Conservation (phyloP, 2,113 vertebrate genomes). For the Ariopsis seemanni region DNA sequence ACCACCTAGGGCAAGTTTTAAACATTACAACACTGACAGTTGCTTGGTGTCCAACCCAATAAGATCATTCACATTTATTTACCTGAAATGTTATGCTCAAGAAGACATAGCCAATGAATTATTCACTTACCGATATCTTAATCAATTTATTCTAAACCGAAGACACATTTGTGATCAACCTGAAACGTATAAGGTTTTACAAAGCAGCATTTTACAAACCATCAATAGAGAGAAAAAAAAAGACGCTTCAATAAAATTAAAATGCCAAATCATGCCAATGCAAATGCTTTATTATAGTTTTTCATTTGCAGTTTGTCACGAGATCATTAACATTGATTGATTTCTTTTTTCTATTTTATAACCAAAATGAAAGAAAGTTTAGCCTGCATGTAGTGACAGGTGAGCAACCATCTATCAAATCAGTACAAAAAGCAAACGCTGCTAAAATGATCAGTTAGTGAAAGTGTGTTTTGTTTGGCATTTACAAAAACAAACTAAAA, state of each 20-base stretch:
- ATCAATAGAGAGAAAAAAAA: background rate
- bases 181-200: background rate
- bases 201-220: background rate
- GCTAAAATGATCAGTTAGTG: background rate
- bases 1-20: background rate
- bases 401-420: conserved; percentile 13
- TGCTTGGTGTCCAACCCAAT: background rate
- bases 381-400: conserved; percentile 25
- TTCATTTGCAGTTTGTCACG: conserved; percentile 52
- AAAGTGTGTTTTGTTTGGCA: background rate
- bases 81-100: background rate
- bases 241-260: background rate
- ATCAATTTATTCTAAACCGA: background rate
- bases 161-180: background rate
- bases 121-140: background rate
- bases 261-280: conserved; percentile 55
- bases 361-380: conserved; percentile 1
- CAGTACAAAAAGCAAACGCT: background rate
- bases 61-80: background rate
- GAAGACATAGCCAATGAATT: background rate
- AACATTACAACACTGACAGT: background rate
- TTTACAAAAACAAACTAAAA: background rate
- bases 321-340: conserved; percentile 17
- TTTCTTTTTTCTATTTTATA: background rate
- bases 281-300: conserved; percentile 66